Evolutionary conservation across 2,113 vertebrate species (phyloP).

Genomic region (Psittacula cyanocephala): DNA sequence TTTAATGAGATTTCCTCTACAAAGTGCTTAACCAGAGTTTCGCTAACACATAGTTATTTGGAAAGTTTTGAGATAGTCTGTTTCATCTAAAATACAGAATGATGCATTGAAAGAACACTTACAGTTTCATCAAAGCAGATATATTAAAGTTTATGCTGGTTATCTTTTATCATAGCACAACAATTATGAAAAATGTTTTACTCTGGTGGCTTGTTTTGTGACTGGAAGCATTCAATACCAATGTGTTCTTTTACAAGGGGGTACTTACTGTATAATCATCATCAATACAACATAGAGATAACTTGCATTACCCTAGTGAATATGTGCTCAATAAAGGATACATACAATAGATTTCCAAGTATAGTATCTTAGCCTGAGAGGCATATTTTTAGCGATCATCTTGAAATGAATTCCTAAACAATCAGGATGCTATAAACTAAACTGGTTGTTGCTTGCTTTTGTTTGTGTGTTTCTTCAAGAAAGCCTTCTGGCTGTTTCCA

Average conservation of each 20-base stretch:
- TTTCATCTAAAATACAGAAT: background rate
- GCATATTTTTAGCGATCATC: conserved; percentile 15
- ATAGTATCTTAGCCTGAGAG: conserved; percentile 22
- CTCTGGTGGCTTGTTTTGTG: conserved; percentile 32
- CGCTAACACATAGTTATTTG: background rate
- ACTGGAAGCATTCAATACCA: background rate
- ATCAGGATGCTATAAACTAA: background rate
- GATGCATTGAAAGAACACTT: background rate
- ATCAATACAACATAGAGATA: conserved; percentile 2
- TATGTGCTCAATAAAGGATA: conserved; percentile 2
- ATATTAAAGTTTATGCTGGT: background rate
- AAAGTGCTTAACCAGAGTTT: background rate
- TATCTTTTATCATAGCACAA: background rate
- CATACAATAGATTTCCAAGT: conserved; percentile 28
- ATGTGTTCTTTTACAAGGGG: background rate
- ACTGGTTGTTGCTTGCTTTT: background rate
- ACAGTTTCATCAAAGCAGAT: background rate
- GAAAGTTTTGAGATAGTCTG: background rate
- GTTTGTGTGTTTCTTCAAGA: background rate
- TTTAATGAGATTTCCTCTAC: background rate
- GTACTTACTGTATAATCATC: conserved; percentile 14
- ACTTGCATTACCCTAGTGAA: conserved; percentile 13
- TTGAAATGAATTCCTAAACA: conserved; percentile 18
- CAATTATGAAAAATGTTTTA: conserved; percentile 16
- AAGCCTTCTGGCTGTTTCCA: background rate